Evolutionary conservation across 2,888 invertebrate genomes (phyloP).

Genomic region (Amiota minor): DNA sequence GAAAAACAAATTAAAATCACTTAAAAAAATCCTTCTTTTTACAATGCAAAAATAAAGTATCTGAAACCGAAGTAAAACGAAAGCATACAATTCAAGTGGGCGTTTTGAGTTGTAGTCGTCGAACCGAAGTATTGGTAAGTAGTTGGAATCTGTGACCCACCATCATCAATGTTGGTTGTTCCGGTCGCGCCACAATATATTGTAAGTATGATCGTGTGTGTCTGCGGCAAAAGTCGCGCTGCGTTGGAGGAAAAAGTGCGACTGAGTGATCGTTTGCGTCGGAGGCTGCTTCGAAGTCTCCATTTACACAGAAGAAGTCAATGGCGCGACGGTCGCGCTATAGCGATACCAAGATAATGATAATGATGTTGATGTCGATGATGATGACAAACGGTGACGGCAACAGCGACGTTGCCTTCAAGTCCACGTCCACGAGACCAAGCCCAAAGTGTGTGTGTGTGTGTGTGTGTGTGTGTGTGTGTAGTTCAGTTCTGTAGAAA

Average conservation of each 20-base stretch:
- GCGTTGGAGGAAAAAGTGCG: conserved; percentile 27
- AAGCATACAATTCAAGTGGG: conserved; percentile 31
- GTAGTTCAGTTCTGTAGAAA: too few relatives aligned
- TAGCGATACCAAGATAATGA: conserved; percentile 9
- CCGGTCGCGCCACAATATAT: background rate
- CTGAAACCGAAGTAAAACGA: background rate
- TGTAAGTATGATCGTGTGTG: background rate
- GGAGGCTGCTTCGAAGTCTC: conserved; percentile 28
- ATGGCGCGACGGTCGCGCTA: conserved; percentile 38
- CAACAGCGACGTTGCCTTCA: background rate
- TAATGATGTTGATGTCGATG: conserved; percentile 28
- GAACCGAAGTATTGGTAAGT: too few relatives aligned
- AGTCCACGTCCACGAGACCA: too few relatives aligned
- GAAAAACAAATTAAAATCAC: background rate
- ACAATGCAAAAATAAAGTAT: conserved; percentile 3
- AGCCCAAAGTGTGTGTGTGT: too few relatives aligned
- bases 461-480: too few relatives aligned
- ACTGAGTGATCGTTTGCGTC: conserved; percentile 14
- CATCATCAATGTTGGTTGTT: too few relatives aligned
- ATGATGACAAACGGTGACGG: conserved; percentile 24
- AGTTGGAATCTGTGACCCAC: too few relatives aligned
- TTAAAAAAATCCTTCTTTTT: conserved; percentile 6
- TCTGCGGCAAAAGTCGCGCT: conserved; percentile 15
- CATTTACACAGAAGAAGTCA: conserved; percentile 14
- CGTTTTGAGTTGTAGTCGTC: conserved; percentile 27